phyloP scores from a whole-genome alignment of 2,888 invertebrate genomes.

The Lingula anatina region DNA sequence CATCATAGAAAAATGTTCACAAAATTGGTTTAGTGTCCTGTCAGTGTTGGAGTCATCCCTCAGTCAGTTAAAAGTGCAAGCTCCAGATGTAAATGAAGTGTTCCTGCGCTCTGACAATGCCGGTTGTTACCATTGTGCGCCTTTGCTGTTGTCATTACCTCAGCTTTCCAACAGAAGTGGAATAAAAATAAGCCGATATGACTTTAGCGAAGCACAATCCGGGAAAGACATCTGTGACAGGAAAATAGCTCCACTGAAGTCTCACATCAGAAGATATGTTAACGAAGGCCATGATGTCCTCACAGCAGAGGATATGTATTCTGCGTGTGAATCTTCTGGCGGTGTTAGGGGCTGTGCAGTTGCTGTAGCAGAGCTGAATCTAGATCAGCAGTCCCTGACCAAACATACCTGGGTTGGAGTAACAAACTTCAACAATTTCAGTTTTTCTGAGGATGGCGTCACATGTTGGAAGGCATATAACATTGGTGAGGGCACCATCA shows the following conservation, averaged over 20 bases:
- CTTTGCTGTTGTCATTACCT: not conserved
- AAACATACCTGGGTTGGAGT: not conserved
- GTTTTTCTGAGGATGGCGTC: not conserved
- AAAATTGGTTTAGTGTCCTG: no score
- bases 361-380: not conserved
- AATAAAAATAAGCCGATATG: not conserved
- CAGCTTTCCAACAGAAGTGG: not conserved
- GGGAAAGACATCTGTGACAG: not conserved
- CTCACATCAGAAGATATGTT: not conserved
- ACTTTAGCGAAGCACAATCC: not conserved
- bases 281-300: not conserved
- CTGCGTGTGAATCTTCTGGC: not conserved
- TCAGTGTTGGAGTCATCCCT: not conserved
- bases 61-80: not conserved
- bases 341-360: not conserved
- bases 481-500: not conserved
- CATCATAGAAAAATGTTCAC: no score
- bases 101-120: conserved; percentile 3
- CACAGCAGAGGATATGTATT: not conserved
- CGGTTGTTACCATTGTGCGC: conserved; percentile 3
- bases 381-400: not conserved
- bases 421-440: not conserved
- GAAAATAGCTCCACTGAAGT: not conserved
- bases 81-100: not conserved
- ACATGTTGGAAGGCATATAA: not conserved